Evolutionary conservation across 2,888 invertebrate genomes (phyloP).

Genomic region (Eumerus sabulonum): DNA sequence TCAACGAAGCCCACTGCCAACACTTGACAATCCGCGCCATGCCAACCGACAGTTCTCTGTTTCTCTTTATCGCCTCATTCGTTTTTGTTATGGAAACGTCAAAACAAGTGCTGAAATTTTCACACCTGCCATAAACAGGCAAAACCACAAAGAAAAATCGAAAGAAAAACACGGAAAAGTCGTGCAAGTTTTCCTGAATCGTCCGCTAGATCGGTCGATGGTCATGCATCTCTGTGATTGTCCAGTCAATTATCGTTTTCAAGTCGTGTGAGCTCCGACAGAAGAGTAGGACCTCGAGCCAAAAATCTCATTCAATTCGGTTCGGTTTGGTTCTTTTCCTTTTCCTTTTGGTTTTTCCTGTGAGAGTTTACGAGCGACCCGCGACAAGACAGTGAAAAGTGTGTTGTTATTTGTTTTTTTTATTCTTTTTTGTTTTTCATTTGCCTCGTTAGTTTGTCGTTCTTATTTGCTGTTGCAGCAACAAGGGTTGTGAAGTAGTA

Average conservation of each 20-base stretch:
- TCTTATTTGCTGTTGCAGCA: slow-evolving; percentile 31
- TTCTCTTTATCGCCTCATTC: no score
- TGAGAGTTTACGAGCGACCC: slow-evolving; percentile 10
- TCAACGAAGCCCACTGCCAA: slow-evolving; percentile 42
- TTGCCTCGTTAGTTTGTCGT: neutral
- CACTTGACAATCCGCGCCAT: slow-evolving; percentile 36
- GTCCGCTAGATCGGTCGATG: slow-evolving; percentile 37
- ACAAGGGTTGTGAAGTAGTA: slow-evolving; percentile 56
- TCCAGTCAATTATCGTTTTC: slow-evolving; percentile 44
- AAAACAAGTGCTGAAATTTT: slow-evolving; percentile 60
- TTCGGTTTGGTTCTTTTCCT: slow-evolving; percentile 2
- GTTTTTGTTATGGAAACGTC: slow-evolving; percentile 67
- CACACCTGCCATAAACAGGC: slow-evolving; percentile 54
- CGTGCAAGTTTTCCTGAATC: slow-evolving; percentile 19
- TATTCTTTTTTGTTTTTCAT: neutral
- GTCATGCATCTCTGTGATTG: slow-evolving; percentile 59
- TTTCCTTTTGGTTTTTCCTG: slow-evolving; percentile 11
- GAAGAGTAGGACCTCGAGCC: slow-evolving; percentile 15
- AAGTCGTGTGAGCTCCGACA: slow-evolving; percentile 18
- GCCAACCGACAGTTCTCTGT: slow-evolving; percentile 31
- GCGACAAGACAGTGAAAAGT: slow-evolving; percentile 13
- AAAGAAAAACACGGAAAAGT: slow-evolving; percentile 6
- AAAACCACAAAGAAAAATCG: no score
- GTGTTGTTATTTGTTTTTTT: slow-evolving; percentile 10
- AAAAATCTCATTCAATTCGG: slow-evolving; percentile 7